Evolutionary conservation across 2,797 vertebrate genomes (phyloP), one percentile per base, ranked within the genome.

Genomic region (Lepus townsendii): DNA sequence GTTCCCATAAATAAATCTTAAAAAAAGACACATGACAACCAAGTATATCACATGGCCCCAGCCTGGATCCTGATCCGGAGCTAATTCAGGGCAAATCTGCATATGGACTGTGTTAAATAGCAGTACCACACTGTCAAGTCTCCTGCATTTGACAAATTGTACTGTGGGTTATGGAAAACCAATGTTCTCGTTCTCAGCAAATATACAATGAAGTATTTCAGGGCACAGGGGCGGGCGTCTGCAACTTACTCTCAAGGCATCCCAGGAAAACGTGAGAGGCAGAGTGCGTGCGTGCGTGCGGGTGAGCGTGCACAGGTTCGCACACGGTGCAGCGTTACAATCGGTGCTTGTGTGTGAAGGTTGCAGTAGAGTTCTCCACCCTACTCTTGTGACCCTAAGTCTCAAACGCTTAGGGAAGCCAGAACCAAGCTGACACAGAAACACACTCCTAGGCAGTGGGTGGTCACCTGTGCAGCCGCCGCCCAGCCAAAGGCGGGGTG

Each of bases 261-360:
- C 65, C 27, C 38, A 16, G 24, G 4, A 1, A 11, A 76, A 65
- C 11, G 30, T 3, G 10, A 27, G 4, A 20, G 2, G 19, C 54
- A 57, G 54, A 9, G n/a, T 32, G 19, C 3, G 35, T 32, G 14
- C n/a, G 16, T 20, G 1, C 54, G 22, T 30, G 78, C 16, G 10
- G 1, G 2, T 3, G 26, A 3, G n/a, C 14, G 2, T 12, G 2
- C 24, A 13, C 17, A 4, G 1, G 27, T 5, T 19, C 19, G 13
- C 52, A 89, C 7, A 8, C 38, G n/a, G 17, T 54, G 71, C 77
- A 69, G 52, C 16, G 20, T 63, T 32, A 73, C 22, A 35, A 47
- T 16, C 4, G 0, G 47, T 14, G 1, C 22, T 16, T 60, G 19
- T 52, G 14, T 68, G 47, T 76, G 42, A 75, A 68, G 20, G 42